Evolutionary conservation across 2,113 vertebrate species (phyloP).

Genomic region (Alethe diademata): DNA sequence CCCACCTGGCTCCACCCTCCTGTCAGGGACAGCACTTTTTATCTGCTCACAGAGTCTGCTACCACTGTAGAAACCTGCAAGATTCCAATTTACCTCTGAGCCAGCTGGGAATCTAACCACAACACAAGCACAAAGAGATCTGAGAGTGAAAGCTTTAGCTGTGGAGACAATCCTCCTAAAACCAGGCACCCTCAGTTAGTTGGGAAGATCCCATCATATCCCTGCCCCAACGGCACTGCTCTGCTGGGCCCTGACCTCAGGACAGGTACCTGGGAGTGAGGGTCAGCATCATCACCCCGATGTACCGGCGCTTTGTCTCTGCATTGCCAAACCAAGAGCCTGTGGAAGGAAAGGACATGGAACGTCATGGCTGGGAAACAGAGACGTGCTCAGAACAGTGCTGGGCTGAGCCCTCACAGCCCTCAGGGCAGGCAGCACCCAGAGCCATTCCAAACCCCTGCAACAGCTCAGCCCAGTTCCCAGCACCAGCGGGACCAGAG

Average conservation of each 20-base stretch:
- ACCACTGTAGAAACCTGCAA: neutral
- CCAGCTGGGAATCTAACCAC: neutral
- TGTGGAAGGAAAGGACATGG: constrained; percentile 16
- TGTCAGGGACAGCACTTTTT: neutral
- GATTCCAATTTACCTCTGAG: neutral
- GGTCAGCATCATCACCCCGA: constrained; percentile 95
- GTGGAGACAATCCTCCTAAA: neutral
- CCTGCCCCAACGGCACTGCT: neutral
- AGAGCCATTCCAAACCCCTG: neutral
- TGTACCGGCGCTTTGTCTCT: constrained; percentile 83
- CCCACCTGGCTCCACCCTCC: neutral
- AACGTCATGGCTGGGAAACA: neutral
- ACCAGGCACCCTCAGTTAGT: accelerated
- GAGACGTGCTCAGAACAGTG: accelerated
- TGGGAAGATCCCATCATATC: neutral
- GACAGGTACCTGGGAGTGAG: constrained; percentile 84
- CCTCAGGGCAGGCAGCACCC: accelerated
- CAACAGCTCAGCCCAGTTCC: neutral
- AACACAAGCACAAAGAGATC: accelerated
- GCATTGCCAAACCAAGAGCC: constrained; percentile 80
- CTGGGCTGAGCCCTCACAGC: neutral
- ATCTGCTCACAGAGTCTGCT: neutral
- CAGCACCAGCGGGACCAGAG: neutral
- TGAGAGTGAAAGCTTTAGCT: neutral
- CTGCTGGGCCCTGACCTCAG: neutral